phyloP scores from a whole-genome alignment of 2,888 invertebrate species.

The Celastrina argiolus region DNA sequence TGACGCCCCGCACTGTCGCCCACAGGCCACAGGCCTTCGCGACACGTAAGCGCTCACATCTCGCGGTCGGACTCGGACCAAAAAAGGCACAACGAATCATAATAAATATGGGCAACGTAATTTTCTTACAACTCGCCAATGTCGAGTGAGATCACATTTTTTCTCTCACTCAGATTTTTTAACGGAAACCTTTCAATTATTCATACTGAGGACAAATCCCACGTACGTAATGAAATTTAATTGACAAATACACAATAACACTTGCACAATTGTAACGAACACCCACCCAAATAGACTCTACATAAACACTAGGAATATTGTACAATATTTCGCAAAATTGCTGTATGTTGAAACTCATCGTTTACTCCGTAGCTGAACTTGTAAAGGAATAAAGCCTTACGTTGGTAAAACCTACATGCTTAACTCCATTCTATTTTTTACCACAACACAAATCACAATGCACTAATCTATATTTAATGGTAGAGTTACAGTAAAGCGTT shows the following conservation, averaged over 20 bases:
- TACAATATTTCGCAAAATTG: background rate
- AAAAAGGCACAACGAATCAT: conserved; percentile 57
- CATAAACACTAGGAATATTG: background rate
- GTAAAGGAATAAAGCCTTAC: background rate
- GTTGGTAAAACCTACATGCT: background rate
- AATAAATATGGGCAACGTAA: conserved; percentile 35
- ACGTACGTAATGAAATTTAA: background rate
- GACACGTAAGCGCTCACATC: conserved; percentile 74
- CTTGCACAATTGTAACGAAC: background rate
- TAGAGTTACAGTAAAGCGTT: background rate
- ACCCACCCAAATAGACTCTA: no score
- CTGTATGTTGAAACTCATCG: background rate
- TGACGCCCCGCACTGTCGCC: conserved; percentile 49
- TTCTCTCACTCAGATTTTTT: conserved; percentile 5
- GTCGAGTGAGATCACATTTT: conserved; percentile 12
- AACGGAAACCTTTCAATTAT: background rate
- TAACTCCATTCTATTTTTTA: background rate
- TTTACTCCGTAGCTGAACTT: background rate
- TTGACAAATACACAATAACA: background rate
- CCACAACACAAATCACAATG: background rate
- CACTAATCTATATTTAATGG: conserved; percentile 20
- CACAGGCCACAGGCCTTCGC: conserved; percentile 47
- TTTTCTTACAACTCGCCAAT: conserved; percentile 27
- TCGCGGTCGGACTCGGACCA: conserved; percentile 66
- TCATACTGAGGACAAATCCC: background rate